A percentile compares a stretch with the other conserved stretches of the same genome.
Evolutionary conservation across 2,888 invertebrate species (phyloP).

Genomic region (Gymnoscelis rufifasciata): DNA sequence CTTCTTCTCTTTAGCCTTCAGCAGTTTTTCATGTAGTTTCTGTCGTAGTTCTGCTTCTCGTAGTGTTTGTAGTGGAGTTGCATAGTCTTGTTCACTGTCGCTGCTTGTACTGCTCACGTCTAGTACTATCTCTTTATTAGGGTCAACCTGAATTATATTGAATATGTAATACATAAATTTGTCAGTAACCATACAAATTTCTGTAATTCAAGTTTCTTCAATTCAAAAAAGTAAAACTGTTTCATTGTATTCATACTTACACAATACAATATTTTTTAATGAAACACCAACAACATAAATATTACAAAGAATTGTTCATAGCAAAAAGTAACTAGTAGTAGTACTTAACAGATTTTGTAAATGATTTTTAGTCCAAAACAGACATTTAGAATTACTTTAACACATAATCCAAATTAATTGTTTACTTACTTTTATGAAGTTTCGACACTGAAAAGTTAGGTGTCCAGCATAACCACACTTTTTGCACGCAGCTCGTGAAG

Average conservation of each 20-base stretch:
- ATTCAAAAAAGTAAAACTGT: too few relatives aligned
- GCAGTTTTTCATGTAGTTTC: constrained; percentile 82
- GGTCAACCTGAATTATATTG: constrained; percentile 82
- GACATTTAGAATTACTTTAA: neutral
- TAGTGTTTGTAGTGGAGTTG: constrained; percentile 89
- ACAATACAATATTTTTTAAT: too few relatives aligned
- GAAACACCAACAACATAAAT: too few relatives aligned
- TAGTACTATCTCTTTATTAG: constrained; percentile 93
- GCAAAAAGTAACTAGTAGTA: too few relatives aligned
- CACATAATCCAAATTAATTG: too few relatives aligned
- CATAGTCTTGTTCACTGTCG: constrained; percentile 89
- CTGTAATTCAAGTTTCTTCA: too few relatives aligned
- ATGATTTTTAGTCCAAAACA: too few relatives aligned
- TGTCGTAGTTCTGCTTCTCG: constrained; percentile 87
- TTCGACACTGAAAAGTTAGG: constrained; percentile 96
- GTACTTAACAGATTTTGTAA: too few relatives aligned
- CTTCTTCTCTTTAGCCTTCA: constrained; percentile 78
- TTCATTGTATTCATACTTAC: too few relatives aligned
- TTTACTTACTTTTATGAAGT: constrained; percentile 88
- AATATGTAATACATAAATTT: too few relatives aligned
- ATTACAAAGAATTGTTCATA: too few relatives aligned
- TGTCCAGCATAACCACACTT: constrained; percentile 98
- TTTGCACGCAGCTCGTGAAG: constrained; percentile 91
- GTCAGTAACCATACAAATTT: too few relatives aligned
- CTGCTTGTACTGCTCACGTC: constrained; percentile 97